These are phyloP conservation scores for Dicroscelio sp. DNA, from an alignment of 2,888 invertebrate genomes.

Conservation along the genomic window DNA sequence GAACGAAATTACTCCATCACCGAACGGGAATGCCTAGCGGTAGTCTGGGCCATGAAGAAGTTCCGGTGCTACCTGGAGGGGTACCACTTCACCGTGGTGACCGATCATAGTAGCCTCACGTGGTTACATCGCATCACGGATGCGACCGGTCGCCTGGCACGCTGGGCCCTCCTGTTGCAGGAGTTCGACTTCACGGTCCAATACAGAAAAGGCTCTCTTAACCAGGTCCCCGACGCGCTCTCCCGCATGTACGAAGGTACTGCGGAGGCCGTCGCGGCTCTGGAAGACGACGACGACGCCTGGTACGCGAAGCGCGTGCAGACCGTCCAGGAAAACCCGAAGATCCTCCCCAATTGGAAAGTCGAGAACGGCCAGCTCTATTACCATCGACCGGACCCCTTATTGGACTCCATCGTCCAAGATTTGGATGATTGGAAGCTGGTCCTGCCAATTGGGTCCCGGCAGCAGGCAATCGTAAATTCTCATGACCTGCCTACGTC, in stretches of 20 bases:
- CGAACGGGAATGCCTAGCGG: no score
- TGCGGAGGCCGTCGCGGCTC: background rate
- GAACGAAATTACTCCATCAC: constrained; percentile 83
- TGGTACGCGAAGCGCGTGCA: background rate
- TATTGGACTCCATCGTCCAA: background rate
- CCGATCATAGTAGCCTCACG: constrained; percentile 79
- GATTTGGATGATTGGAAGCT: no score
- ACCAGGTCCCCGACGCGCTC: background rate
- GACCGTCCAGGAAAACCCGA: no score
- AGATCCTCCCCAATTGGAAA: no score
- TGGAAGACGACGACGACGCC: background rate
- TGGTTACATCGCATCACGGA: constrained; percentile 80
- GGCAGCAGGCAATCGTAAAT: background rate
- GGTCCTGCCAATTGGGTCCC: background rate
- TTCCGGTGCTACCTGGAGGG: no score
- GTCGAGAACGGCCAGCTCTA: no score
- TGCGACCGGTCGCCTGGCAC: constrained; percentile 77
- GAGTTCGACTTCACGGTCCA: no score
- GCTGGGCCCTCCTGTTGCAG: no score
- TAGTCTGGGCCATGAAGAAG: no score
- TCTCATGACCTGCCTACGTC: background rate
- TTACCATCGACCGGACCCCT: no score
- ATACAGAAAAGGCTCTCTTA: background rate
- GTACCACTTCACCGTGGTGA: no score
- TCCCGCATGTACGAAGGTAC: background rate